Evolutionary conservation across 1,140 invertebrate genomes (phyloP), one percentile per base, ranked within the genome.

Genomic region (Pygmarrhopalites habei): DNA sequence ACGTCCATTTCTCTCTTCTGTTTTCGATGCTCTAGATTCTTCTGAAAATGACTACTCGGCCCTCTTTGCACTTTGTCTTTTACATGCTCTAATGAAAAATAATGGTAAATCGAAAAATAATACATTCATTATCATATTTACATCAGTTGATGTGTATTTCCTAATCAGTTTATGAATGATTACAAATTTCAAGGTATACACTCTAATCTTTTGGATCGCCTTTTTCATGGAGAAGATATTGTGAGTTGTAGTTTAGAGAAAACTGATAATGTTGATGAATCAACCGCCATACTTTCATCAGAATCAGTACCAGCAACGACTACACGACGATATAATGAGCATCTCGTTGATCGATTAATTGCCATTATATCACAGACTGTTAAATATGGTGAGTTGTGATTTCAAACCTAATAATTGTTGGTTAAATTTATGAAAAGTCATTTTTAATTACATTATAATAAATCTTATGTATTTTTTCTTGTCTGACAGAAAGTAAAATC

Each of bases 41-140:
- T 81, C 77, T 4, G 90, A 95, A 73, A 96, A 96, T 77, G 95
- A 99, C 79, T 97, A 98, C 76, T 82, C 90, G 35, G 86, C 93
- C 0, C 78, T 99, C 51, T 94, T 98, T 78, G 86, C 88, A 1
- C 78, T 98, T 10, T 93, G 93, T 76, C 80, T 98, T 49, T 81
- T 98, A 1, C 95, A 95, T 77, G 91, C 93, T 19, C 83, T 98
- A 73, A 88, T 88, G 58, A 88, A 92, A 75, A 98, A 98, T 80
- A 82, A 86, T 85, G 94, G 95, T 94, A 77, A 76, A n/a, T n/a
- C n/a, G n/a, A n/a, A n/a, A n/a, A n/a, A n/a, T n/a, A n/a, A n/a
- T n/a, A n/a, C n/a, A n/a, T n/a, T n/a, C n/a, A n/a, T n/a, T n/a
- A n/a, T n/a, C n/a, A n/a, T n/a, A n/a, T n/a, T n/a, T n/a, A n/a